These are phyloP conservation scores for Blastobasis lacticolella DNA, from an alignment of 2,888 invertebrate genomes.

Conservation along the genomic window DNA sequence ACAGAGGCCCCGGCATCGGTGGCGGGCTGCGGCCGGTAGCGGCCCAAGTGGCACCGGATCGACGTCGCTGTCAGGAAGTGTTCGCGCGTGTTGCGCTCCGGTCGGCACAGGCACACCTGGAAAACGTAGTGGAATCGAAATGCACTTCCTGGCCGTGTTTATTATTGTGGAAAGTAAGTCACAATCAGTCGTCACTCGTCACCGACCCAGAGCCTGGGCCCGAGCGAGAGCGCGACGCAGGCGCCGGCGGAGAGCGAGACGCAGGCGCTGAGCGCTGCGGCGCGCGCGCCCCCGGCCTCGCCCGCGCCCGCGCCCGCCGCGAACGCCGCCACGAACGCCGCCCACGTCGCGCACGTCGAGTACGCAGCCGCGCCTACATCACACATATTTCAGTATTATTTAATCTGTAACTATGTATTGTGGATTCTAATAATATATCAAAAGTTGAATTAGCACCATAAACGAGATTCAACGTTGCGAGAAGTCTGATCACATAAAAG, in stretches of 20 bases:
- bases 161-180: no score
- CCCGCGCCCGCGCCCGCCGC: slow-evolving; percentile 63
- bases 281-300: slow-evolving; percentile 37
- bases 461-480: no score
- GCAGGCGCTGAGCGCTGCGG: slow-evolving; percentile 72
- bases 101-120: slow-evolving; percentile 76
- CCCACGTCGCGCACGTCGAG: slow-evolving; percentile 85
- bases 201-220: slow-evolving; percentile 80
- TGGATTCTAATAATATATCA: no score
- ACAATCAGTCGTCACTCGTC: slow-evolving; percentile 50
- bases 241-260: slow-evolving; percentile 83
- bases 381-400: no score
- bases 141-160: no score
- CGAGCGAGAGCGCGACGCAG: slow-evolving; percentile 81
- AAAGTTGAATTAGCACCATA: no score
- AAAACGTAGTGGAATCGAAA: no score
- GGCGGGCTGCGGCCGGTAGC: slow-evolving; percentile 23
- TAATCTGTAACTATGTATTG: no score
- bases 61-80: slow-evolving; percentile 83
- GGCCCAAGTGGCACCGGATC: slow-evolving; percentile 80
- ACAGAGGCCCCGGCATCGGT: slow-evolving; percentile 1
- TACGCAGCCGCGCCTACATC: slow-evolving; percentile 81
- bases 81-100: slow-evolving; percentile 84
- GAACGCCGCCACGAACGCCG: slow-evolving; percentile 85
- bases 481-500: no score